Percentiles rank a stretch among this genome's conserved stretches.
These are phyloP conservation scores for Pentalonia nigronervosa DNA, from an alignment of 1,140 invertebrate species.

Conservation along the genomic window DNA sequence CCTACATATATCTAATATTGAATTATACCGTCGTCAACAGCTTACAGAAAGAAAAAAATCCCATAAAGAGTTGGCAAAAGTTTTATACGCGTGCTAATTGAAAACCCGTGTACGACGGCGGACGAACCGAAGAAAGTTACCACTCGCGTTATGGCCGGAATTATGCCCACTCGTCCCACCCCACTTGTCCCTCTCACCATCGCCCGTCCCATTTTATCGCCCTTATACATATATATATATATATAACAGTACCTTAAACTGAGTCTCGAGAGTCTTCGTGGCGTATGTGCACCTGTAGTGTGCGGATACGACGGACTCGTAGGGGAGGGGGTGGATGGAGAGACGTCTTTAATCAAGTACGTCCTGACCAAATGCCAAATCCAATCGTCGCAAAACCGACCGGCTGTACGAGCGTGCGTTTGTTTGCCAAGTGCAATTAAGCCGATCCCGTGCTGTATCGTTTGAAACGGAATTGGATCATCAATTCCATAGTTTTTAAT, in stretches of 20 bases:
- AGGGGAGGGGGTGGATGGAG: too few relatives aligned
- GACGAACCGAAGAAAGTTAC: conserved; percentile 19
- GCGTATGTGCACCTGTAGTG: background rate
- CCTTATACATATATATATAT: background rate
- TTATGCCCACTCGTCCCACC: background rate
- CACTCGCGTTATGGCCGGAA: conserved; percentile 1
- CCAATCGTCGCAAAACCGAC: background rate
- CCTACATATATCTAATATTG: background rate
- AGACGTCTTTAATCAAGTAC: conserved; percentile 46
- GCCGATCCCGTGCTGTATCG: background rate
- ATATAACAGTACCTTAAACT: too few relatives aligned
- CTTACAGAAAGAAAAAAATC: background rate
- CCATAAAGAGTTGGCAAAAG: conserved; percentile 45
- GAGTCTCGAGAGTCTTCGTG: background rate
- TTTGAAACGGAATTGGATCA: background rate
- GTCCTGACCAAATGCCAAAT: background rate
- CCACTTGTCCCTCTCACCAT: background rate
- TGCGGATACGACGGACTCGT: background rate
- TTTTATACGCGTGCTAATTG: conserved; percentile 31
- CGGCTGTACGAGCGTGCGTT: background rate
- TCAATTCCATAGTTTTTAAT: background rate
- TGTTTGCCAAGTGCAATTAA: conserved; percentile 49
- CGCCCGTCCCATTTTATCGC: background rate
- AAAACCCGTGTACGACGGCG: conserved; percentile 42
- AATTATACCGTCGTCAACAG: background rate